phyloP scores from a whole-genome alignment of 2,113 vertebrate genomes.

The Probosciger aterrimus region DNA sequence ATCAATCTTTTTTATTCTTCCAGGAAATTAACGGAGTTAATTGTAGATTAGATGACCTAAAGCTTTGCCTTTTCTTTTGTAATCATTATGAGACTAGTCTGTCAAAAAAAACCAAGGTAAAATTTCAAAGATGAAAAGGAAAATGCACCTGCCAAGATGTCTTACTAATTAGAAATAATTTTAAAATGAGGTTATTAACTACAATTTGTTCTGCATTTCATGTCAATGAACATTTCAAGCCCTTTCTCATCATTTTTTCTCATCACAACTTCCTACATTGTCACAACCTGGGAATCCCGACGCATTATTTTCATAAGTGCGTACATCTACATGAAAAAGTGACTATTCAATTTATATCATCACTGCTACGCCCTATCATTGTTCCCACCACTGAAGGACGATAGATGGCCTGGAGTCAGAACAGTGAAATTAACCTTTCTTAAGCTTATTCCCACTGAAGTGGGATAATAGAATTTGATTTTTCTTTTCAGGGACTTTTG shows the following conservation, averaged over 20 bases:
- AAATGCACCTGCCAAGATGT: slow-evolving; percentile 6
- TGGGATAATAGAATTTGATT: neutral
- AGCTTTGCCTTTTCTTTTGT: slow-evolving; percentile 41
- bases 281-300: slow-evolving; percentile 2
- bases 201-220: slow-evolving; percentile 20
- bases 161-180: slow-evolving; percentile 28
- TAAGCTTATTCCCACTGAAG: neutral
- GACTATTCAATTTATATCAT: neutral
- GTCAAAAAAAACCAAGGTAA: slow-evolving; percentile 29
- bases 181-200: slow-evolving; percentile 32
- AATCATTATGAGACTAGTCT: slow-evolving; percentile 17
- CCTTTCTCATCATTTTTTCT: neutral
- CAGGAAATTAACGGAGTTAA: slow-evolving; percentile 37
- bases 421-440: slow-evolving; percentile 16
- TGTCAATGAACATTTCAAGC: neutral
- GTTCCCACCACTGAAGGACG: neutral
- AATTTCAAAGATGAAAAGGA: slow-evolving; percentile 27
- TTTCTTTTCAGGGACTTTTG: neutral
- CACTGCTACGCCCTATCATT: neutral
- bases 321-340: neutral
- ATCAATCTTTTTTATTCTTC: slow-evolving; percentile 45
- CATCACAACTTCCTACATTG: neutral
- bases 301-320: neutral
- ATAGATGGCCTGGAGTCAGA: neutral
- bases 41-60: slow-evolving; percentile 37